Evolutionary conservation across 2,113 vertebrate genomes (phyloP).

Genomic region (Lamprologus callipterus): DNA sequence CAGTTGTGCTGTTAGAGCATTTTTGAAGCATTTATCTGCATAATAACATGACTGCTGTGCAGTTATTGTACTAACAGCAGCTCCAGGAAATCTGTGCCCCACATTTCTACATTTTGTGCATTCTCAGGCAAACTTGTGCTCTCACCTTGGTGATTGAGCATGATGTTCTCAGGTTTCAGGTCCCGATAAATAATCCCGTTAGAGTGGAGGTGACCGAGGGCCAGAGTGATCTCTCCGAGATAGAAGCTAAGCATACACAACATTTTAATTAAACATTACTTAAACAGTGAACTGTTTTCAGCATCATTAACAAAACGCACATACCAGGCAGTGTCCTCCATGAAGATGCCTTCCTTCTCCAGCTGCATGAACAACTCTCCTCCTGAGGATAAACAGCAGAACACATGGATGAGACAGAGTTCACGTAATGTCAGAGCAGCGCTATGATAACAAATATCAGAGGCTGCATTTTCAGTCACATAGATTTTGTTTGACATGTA

Average conservation of each 20-base stretch:
- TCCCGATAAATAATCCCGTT: conserved; percentile 91
- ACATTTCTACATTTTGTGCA: neutral
- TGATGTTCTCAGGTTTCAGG: conserved; percentile 92
- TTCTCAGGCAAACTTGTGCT: accelerated
- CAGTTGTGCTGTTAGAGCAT: neutral
- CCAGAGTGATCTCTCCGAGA: conserved; percentile 84
- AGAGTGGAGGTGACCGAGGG: conserved; percentile 87
- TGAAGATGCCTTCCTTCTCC: conserved; percentile 91
- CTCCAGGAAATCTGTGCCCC: accelerated
- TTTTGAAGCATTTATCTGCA: neutral
- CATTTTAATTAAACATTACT: neutral
- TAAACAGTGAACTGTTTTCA: neutral
- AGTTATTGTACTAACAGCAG: neutral
- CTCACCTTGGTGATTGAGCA: conserved; percentile 85
- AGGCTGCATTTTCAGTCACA: neutral
- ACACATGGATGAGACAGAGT: neutral
- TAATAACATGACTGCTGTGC: accelerated
- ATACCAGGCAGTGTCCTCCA: conserved; percentile 92
- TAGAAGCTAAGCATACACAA: conserved; percentile 76
- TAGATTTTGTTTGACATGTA: neutral
- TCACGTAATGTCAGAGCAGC: accelerated
- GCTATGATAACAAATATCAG: neutral
- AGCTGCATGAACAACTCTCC: conserved; percentile 92
- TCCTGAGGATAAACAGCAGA: conserved; percentile 61
- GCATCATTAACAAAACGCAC: neutral